Percentiles rank a stretch among this genome's conserved stretches.
Conservation (phyloP, 2,797 vertebrate species). For the Poeciliopsis turneri region DNA sequence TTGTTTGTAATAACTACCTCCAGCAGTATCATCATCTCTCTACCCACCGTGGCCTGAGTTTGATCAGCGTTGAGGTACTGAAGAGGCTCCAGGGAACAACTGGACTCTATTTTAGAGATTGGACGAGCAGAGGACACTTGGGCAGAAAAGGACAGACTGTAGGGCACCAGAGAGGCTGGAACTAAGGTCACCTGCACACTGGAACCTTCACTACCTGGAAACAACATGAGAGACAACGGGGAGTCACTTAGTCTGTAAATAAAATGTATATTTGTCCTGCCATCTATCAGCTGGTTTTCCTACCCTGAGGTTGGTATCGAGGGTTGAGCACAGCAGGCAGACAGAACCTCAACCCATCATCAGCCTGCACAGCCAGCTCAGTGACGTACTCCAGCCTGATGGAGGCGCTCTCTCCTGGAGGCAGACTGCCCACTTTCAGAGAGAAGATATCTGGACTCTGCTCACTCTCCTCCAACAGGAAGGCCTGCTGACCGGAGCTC, state of each 20-base stretch:
- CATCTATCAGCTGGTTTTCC: not conserved
- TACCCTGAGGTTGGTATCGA: not conserved
- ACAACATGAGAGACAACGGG: not conserved
- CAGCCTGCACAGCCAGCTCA: constrained; percentile 83
- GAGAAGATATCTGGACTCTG: constrained; percentile 80
- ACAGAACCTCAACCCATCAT: constrained; percentile 57
- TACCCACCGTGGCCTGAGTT: constrained; percentile 82
- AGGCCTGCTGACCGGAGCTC: constrained; percentile 78
- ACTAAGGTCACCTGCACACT: constrained; percentile 13
- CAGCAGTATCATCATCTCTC: constrained; percentile 2
- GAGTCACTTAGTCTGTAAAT: not conserved
- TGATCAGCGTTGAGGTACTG: constrained; percentile 75
- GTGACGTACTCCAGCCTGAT: constrained; percentile 83
- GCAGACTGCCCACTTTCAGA: constrained; percentile 80
- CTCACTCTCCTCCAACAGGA: constrained; percentile 82
- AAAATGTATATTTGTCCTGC: not conserved
- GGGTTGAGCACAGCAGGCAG: not conserved
- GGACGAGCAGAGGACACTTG: constrained; percentile 77
- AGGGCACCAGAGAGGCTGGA: constrained; percentile 74
- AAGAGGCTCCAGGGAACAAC: constrained; percentile 78
- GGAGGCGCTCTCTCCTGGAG: constrained; percentile 77
- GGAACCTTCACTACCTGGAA: not conserved
- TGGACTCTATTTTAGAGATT: constrained; percentile 82
- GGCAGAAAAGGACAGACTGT: constrained; percentile 78
- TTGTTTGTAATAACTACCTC: not conserved